Base-by-base conservation (phyloP, 2,888 invertebrate genomes). In the Cephus runcator region DNA sequence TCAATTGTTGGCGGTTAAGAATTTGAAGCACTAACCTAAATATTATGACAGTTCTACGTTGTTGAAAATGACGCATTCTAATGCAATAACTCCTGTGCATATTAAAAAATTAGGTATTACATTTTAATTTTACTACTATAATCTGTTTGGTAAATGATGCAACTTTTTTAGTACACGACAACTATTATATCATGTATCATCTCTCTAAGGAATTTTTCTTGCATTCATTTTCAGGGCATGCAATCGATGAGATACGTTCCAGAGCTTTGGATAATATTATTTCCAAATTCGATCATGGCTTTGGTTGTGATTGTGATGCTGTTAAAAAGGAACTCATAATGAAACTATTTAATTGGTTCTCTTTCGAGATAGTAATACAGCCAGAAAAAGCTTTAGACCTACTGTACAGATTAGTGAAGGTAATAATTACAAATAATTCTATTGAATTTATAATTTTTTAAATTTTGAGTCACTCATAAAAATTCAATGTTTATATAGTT, bases 281-380 rank as follows among this genome's bases (percentile, higher is more conserved):
- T 82, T 93, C 94, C 0, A 95, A 95, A 88, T 90, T 95, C n/a
- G 93, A 93, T 79, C 91, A 94, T 81, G 95, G 95, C 33, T 94
- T 94, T 91, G 91, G 93, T 77, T 92, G 94, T 76, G 93, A 94
- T 77, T 94, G 94, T 86, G 94, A 94, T 85, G 92, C 93, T 31
- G 92, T 93, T 71, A 94, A 93, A 69, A 93, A 94, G 80, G 93
- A 94, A 85, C 90, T 95, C 31, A 87, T 95, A 34, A 91, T 92
- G 75, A 93, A 93, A 80, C 90, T 95, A 35, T 90, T 95, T 74
- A 92, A 93, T 75, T 95, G 95, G 95, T 95, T 95, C 88, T 88
- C 93, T 75, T 93, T 92, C 77, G 92, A 93, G 69, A 90, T 92
- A 74, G 92, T 93, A 69, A 91, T 93, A 0, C 90, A 94, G 78